Evolutionary conservation across 1,140 invertebrate genomes (phyloP).

Genomic region (Coelopa frigida): DNA sequence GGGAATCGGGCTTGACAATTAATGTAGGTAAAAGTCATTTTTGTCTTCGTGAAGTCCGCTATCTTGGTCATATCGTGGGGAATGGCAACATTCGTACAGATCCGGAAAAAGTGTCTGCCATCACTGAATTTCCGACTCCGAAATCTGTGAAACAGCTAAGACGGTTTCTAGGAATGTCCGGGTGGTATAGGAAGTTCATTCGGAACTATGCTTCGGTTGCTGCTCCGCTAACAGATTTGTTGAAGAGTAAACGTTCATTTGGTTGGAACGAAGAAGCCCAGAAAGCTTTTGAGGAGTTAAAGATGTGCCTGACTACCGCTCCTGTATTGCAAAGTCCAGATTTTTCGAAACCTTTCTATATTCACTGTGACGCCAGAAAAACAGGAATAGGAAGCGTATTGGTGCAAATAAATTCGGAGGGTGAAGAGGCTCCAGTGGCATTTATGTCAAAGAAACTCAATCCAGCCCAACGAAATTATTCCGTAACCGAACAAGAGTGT

Average conservation of each 20-base stretch:
- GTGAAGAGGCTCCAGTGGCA: slow-evolving; percentile 4
- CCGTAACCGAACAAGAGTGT: slow-evolving; percentile 7
- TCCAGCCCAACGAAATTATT: neutral
- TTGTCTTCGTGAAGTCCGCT: slow-evolving; percentile 21
- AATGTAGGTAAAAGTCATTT: slow-evolving; percentile 21
- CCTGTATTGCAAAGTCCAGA: slow-evolving; percentile 20
- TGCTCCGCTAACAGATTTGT: slow-evolving; percentile 22
- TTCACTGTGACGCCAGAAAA: neutral
- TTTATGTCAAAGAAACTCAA: slow-evolving; percentile 8
- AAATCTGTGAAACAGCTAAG: slow-evolving; percentile 33
- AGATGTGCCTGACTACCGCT: neutral
- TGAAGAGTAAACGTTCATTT: slow-evolving; percentile 1
- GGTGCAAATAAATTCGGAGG: neutral
- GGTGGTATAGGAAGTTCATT: slow-evolving; percentile 40
- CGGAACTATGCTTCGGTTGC: slow-evolving; percentile 27
- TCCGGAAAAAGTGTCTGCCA: slow-evolving; percentile 24
- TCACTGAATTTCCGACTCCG: slow-evolving; percentile 6
- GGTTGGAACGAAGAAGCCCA: neutral
- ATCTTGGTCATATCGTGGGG: slow-evolving; percentile 9
- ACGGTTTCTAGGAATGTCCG: slow-evolving; percentile 44
- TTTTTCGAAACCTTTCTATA: slow-evolving; percentile 1
- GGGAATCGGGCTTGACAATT: slow-evolving; percentile 16
- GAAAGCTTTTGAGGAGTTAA: slow-evolving; percentile 14
- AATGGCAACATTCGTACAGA: slow-evolving; percentile 37
- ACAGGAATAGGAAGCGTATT: neutral